These are phyloP conservation scores for Drosophila chauvacae DNA, from an alignment of 1,140 invertebrate genomes.

Conservation along the genomic window DNA sequence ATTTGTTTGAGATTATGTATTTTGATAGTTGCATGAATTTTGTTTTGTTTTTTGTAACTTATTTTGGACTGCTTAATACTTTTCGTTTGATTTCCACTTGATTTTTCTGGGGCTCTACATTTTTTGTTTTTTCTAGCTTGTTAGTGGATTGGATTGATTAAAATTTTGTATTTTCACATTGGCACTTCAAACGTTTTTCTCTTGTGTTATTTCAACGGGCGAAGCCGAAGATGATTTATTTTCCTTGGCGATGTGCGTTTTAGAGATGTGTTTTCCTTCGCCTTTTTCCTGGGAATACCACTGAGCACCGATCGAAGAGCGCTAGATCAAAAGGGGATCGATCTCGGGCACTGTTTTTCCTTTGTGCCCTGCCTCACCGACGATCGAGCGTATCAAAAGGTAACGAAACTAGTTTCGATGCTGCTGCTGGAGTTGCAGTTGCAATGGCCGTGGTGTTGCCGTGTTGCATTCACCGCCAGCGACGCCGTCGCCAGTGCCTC, in stretches of 20 bases:
- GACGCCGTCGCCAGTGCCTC: slow-evolving; percentile 49
- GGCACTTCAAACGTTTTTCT: slow-evolving; percentile 64
- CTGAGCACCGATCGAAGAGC: slow-evolving; percentile 27
- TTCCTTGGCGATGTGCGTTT: slow-evolving; percentile 35
- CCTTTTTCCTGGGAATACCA: slow-evolving; percentile 53
- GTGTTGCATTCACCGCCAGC: slow-evolving; percentile 39
- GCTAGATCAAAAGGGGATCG: slow-evolving; percentile 71
- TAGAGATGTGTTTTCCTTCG: slow-evolving; percentile 19
- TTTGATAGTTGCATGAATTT: slow-evolving; percentile 46
- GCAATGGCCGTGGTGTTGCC: slow-evolving; percentile 18
- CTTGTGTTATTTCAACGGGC: slow-evolving; percentile 30
- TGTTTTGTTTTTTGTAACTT: slow-evolving; percentile 31
- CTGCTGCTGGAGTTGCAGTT: slow-evolving; percentile 12
- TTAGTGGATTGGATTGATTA: slow-evolving; percentile 18
- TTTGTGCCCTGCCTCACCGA: slow-evolving; percentile 10
- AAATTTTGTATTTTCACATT: slow-evolving; percentile 56
- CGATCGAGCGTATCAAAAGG: slow-evolving; percentile 53
- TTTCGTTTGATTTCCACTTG: slow-evolving; percentile 73
- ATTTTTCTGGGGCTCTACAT: slow-evolving; percentile 52
- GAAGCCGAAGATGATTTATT: slow-evolving; percentile 61
- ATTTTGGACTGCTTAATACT: slow-evolving; percentile 78
- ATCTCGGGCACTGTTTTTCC: slow-evolving; percentile 33
- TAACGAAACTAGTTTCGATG: slow-evolving; percentile 69
- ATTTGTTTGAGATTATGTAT: slow-evolving; percentile 51
- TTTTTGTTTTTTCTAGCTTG: slow-evolving; percentile 13